These are phyloP conservation scores for Pseudobourletiella spinata DNA, from an alignment of 1,140 invertebrate genomes.

Conservation along the genomic window DNA sequence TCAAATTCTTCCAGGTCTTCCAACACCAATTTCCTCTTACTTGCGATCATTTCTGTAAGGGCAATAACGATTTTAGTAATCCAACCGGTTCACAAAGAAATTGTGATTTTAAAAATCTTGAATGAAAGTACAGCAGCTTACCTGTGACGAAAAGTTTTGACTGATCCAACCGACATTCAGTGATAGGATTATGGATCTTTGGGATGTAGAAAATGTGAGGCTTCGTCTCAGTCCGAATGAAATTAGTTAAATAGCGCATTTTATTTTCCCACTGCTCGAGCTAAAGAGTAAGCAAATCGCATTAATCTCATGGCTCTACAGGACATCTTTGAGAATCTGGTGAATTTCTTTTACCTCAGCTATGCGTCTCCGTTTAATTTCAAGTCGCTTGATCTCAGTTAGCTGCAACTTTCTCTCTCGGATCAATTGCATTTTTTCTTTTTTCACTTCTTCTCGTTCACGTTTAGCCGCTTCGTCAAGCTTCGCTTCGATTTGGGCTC, in stretches of 20 bases:
- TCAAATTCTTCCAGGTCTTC: slow-evolving; percentile 43
- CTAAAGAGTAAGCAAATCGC: slow-evolving; percentile 39
- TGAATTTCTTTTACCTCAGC: no score
- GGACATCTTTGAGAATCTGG: no score
- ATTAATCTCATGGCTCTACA: no score
- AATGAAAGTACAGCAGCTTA: slow-evolving; percentile 39
- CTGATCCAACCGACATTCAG: slow-evolving; percentile 48
- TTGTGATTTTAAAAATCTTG: slow-evolving; percentile 9
- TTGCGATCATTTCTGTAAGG: slow-evolving; percentile 44
- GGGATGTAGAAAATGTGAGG: slow-evolving; percentile 83
- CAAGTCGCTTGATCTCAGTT: slow-evolving; percentile 76
- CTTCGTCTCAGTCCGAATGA: slow-evolving; percentile 77
- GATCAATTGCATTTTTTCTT: slow-evolving; percentile 77
- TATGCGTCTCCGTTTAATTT: slow-evolving; percentile 79
- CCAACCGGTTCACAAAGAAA: slow-evolving; percentile 2
- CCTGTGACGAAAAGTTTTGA: slow-evolving; percentile 52
- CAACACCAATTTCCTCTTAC: slow-evolving; percentile 44
- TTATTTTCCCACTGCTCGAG: slow-evolving; percentile 73
- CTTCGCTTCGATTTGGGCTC: slow-evolving; percentile 83
- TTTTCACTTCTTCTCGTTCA: slow-evolving; percentile 75
- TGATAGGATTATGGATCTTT: slow-evolving; percentile 54
- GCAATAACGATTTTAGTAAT: slow-evolving; percentile 19
- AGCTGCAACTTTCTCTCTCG: slow-evolving; percentile 75
- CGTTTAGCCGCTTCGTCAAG: slow-evolving; percentile 80
- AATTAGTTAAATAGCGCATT: slow-evolving; percentile 65